These are phyloP conservation scores for Microcebus ravelobensis DNA, from an alignment of 2,113 vertebrate genomes.

Conservation along the genomic window DNA sequence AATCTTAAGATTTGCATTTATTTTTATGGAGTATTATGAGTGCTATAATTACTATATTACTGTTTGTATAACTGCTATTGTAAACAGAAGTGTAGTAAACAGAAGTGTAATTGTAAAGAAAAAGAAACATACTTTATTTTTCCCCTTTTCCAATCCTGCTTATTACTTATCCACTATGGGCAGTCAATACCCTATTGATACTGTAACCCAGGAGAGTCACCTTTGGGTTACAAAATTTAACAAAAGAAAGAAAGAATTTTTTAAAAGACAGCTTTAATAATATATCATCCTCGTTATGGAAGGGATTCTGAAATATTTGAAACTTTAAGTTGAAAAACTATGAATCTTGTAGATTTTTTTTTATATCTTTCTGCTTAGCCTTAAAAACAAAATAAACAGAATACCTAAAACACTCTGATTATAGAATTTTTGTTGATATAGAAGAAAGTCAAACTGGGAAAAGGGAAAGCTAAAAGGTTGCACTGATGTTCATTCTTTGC, in stretches of 20 bases:
- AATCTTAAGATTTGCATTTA: slow-evolving; percentile 18
- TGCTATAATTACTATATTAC: slow-evolving; percentile 21
- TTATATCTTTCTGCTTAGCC: not conserved
- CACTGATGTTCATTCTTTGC: not conserved
- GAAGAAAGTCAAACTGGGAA: not conserved
- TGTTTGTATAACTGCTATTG: not conserved
- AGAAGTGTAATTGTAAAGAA: not conserved
- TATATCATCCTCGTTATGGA: not conserved
- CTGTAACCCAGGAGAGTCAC: not conserved
- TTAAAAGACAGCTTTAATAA: not conserved
- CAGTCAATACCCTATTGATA: not conserved
- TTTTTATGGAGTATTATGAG: slow-evolving; percentile 39
- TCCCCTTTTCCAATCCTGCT: not conserved
- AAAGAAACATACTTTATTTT: not conserved
- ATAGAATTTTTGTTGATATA: not conserved
- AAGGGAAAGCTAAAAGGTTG: not conserved
- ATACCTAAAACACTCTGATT: not conserved
- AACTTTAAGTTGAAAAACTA: not conserved
- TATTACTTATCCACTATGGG: not conserved
- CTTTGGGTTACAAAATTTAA: not conserved
- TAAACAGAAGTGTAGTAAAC: slow-evolving; percentile 23
- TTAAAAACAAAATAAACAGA: not conserved
- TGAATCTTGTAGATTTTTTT: not conserved
- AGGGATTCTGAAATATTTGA: slow-evolving; percentile 21
- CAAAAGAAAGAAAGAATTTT: not conserved